Base-by-base conservation (phyloP, 2,888 invertebrate genomes). In the Drosophila conformis region DNA sequence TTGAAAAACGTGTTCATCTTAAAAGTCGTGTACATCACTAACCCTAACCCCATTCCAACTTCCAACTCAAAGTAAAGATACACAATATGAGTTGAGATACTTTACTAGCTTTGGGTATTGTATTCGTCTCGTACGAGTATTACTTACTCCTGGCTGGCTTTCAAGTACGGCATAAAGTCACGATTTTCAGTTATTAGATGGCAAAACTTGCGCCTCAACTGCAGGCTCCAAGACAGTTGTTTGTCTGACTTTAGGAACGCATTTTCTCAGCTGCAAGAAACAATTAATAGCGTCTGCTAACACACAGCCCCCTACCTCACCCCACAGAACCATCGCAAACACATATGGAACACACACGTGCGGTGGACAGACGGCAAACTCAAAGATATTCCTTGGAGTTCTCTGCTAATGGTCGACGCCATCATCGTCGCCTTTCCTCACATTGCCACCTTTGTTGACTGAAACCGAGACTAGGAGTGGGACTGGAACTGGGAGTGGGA, bases 181-280 rank as follows among this genome's bases (percentile, higher is more conserved):
- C 88, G 88, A 90, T 89, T 90, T 85, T 80, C 85, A 85, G 86
- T 83, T 89, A 90, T 88, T 81, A 83, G 78, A 85, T 66, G 78
- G 82, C 73, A n/a, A 76, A 86, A 89, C 79, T 83, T 83, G 71
- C 66, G 75, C 64, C 64, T 31, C 35, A 77, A 63, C 79, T 74
- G 66, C 52, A 57, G 48, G 49, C 46, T 52, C 27, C 42, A 57
- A 64, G 74, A 69, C 80, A 70, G 80, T 80, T 82, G 80, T 81
- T 73, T 76, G 69, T 71, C 72, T 67, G 74, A 69, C 73, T 77
- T 77, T 36, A 56, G 82, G 73, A 78, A 81, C 84, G 83, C 86
- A 90, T 89, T 90, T 87, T 89, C 90, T 85, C 85, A 85, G 85
- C 85, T 85, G 76, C 73, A 69, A 76, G 80, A 75, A 85, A 85